These are phyloP conservation scores for Botia kubotai DNA, from an alignment of 2,797 vertebrate genomes.

Conservation along the genomic window DNA sequence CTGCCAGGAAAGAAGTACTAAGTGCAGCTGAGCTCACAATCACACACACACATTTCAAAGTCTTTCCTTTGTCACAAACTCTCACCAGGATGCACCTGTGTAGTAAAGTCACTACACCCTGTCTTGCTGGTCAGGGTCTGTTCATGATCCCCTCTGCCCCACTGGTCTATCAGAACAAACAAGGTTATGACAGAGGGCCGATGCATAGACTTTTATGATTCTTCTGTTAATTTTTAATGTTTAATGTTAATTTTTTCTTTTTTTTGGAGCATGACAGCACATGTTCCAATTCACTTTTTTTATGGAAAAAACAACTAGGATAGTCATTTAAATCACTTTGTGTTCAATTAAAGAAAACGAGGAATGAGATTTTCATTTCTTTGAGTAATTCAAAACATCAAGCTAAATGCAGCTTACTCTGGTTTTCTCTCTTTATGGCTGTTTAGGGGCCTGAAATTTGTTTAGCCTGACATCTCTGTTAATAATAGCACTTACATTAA, in stretches of 20 bases:
- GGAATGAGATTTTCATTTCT: background rate
- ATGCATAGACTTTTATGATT: background rate
- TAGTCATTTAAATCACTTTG: too few species aligned
- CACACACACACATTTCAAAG: slow-evolving; percentile 13
- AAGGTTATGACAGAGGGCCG: slow-evolving; percentile 3
- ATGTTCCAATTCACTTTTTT: background rate
- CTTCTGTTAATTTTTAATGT: too few species aligned
- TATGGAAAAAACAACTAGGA: background rate
- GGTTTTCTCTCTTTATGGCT: slow-evolving; percentile 17
- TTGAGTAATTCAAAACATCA: slow-evolving; percentile 20
- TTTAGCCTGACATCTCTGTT: slow-evolving; percentile 25
- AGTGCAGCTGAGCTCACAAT: slow-evolving; percentile 32
- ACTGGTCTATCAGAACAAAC: slow-evolving; percentile 19
- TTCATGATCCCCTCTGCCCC: slow-evolving; percentile 22
- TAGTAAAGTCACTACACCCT: slow-evolving; percentile 42
- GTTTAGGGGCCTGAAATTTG: slow-evolving; percentile 21
- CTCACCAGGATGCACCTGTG: slow-evolving; percentile 60
- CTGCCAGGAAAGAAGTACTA: slow-evolving; percentile 35
- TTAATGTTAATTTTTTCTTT: background rate
- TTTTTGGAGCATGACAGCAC: background rate
- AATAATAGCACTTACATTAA: slow-evolving; percentile 16
- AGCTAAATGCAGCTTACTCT: slow-evolving; percentile 27
- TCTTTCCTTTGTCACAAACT: slow-evolving; percentile 43
- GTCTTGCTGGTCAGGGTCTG: slow-evolving; percentile 32
- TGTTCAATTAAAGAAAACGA: too few species aligned